phyloP scores from a whole-genome alignment of 2,113 vertebrate species.

The Pedionomus torquatus region DNA sequence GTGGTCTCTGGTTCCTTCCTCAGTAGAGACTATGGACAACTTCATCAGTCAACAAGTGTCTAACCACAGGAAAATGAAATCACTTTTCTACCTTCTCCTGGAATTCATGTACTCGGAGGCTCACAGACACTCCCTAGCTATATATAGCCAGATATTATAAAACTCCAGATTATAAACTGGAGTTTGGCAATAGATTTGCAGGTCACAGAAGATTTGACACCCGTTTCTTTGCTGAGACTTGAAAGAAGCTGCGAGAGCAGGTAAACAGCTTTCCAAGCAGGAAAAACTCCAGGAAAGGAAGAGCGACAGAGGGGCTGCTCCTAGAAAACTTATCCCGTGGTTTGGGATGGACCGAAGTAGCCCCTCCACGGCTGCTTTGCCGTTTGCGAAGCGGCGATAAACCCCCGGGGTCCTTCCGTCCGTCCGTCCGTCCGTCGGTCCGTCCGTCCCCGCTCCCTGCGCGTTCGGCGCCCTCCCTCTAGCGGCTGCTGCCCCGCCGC shows the following conservation, averaged over 20 bases:
- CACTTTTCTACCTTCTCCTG: background rate
- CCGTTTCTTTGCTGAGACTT: background rate
- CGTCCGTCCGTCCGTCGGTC: background rate
- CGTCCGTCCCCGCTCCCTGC: background rate
- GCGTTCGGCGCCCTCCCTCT: background rate
- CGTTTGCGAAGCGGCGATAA: background rate
- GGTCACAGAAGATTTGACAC: background rate
- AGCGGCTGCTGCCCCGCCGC: background rate
- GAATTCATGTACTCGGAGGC: background rate
- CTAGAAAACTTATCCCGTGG: background rate
- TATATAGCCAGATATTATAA: no score
- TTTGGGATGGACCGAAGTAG: rapidly evolving
- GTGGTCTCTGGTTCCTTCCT: background rate
- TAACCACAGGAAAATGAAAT: background rate
- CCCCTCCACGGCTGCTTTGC: rapidly evolving
- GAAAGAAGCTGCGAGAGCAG: background rate
- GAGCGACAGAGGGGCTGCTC: background rate
- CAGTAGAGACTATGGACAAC: background rate
- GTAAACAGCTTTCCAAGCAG: background rate
- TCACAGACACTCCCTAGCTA: background rate
- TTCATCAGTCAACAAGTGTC: background rate
- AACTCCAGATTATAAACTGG: background rate
- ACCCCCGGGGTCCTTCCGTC: background rate
- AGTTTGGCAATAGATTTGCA: background rate
- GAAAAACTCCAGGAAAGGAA: background rate